Base-by-base conservation (phyloP, 1,140 invertebrate genomes). In the Ceratosolen fusciceps region DNA sequence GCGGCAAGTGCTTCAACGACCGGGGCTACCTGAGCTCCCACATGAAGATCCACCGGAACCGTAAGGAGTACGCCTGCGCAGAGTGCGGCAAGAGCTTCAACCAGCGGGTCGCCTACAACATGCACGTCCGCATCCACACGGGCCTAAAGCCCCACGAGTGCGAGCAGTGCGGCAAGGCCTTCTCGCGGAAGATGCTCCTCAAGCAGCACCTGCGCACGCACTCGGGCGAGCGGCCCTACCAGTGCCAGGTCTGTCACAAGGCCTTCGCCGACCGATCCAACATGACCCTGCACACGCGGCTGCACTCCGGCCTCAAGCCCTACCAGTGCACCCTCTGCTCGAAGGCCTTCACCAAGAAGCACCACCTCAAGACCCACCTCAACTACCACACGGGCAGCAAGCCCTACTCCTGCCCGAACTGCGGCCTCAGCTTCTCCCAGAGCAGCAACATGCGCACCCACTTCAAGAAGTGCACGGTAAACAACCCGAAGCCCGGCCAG, bases 101-200 rank as follows among this genome's bases (percentile, higher is more conserved):
- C 87, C 95, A 96, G 85, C 91, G 95, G 29, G 95, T 96, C 21
- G 94, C 94, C 9, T 95, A 95, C 86, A 95, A 95, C 84, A 96
- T 96, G 95, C 95, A 96, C 86, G 92, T 95, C 0, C 88, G 95
- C 52, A 95, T 95, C 71, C 95, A 96, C 83, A 96, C 94, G 56
- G 94, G 95, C 43, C 93, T 96, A 16, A 96, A 96, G 83, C 96
- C 96, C 0, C 96, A 97, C 89, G 93, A 94, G 74, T 98, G 96
- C 85, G 92, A 92, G 3, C 92, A 95, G 26, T 98, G 97, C 84
- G 94, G 94, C n/a, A 95, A 97, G 83, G 92, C 95, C 5, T 98
- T 98, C 85, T 95, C 96, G 14, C 92, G 95, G 19, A 95, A 95
- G 89, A 95, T 95, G 93, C 87, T 95, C 1, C 90, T 96, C 39